Base-by-base conservation (phyloP, 2,797 vertebrate species). In the Myripristis jacobus region DNA sequence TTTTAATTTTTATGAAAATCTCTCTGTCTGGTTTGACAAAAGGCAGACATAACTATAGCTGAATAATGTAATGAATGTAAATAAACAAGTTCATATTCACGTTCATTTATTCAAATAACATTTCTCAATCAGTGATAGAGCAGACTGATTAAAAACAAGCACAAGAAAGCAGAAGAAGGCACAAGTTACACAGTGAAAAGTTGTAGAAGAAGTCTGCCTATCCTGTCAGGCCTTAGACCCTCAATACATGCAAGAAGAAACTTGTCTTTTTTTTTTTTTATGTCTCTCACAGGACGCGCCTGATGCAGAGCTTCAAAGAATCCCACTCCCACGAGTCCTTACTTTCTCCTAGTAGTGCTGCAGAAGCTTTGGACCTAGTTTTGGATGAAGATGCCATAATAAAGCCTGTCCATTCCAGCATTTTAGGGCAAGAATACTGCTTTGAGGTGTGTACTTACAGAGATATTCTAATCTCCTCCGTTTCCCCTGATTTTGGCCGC, bases 291-390 rank as follows among this genome's bases (percentile, higher is more conserved):
- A 97, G 96, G 94, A 96, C 96, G 52, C 95, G 96, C 69, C 92
- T 97, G 90, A 97, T 97, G 96, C 96, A 98, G 91, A 97, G 96
- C 85, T 97, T 98, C 86, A 98, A 98, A 92, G 97, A 98, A 92
- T 98, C 97, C 0, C 96, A 98, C 85, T 98, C 96, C 68, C 97
- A 98, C 9, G 97, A 98, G 94, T 98, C 96, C 65, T 86, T 98
- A 86, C 95, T 98, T 66, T 98, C 96, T 82, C 97, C 97, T 4
- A 97, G 96, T 92, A 98, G 96, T 34, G 96, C 96, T 0, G 97
- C 96, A 0, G 97, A 98, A 77, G 96, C 96, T 54, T 89, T 98
- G 93, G 97, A 98, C 91, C 93, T 98, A 77, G 96, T 97, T 85
- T 87, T 98, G 93, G 96, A 98, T 63, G 97, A 98, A 86, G 97